Evolutionary conservation across 2,888 invertebrate species (phyloP), one percentile per base, ranked within the genome.

Genomic region (Eilema sororculum): DNA sequence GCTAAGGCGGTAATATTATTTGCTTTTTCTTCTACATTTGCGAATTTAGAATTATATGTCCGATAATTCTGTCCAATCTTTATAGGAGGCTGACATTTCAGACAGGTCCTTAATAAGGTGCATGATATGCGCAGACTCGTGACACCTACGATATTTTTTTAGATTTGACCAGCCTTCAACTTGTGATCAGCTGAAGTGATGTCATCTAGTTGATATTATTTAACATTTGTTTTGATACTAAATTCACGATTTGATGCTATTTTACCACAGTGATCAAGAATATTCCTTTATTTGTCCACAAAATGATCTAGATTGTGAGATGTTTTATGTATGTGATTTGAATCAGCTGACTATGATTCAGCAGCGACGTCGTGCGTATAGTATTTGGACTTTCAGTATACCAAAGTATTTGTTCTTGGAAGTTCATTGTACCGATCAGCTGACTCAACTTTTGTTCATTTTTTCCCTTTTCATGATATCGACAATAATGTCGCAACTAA

Each of bases 81-180:
- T 71, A 70, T 76, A 69, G 74, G 68, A 79, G 80, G 76, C 79
- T 81, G 79, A 79, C 81, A 80, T 79, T 78, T 69, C 71, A 64
- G 79, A 79, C 79, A 76, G 73, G 80, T 77, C 78, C 22, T 67
- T 72, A 76, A 71, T 72, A 71, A 82, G 81, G 74, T 75, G 74
- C 66, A 79, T 78, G 81, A 79, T 72, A 81, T 74, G 71, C 72
- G 66, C 75, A 79, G 75, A 70, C 80, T 83, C 78, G 81, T 75
- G 30, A 85, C 88, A 89, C 88, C 89, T 90, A 90, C 86, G 83
- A 79, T 78, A 75, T 82, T 77, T 76, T 80, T 78, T 82, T 80
- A 82, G 71, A 80, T 84, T 85, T 90, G 93, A 92, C 92, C 92
- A 93, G 88, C 94, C 94, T 94, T 94, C 93, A 94, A 93, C 93